Conservation (phyloP, 2,113 vertebrate species). For the Rhea pennata region DNA sequence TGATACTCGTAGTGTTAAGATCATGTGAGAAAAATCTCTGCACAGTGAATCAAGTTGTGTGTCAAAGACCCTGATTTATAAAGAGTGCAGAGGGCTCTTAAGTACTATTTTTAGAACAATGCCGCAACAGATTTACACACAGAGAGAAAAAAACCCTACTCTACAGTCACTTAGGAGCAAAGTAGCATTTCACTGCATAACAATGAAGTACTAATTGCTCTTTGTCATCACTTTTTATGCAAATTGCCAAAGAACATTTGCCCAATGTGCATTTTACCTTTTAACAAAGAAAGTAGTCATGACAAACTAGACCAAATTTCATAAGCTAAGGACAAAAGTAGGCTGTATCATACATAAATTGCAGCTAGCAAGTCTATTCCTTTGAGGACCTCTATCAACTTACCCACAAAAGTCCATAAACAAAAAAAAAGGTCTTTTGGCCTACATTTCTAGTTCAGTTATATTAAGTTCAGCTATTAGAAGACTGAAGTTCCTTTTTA, state of each 20-base stretch:
- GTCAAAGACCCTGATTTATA: constrained; percentile 78
- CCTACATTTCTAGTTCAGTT: background rate
- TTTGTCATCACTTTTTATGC: constrained; percentile 84
- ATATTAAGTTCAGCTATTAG: constrained; percentile 29
- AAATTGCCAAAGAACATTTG: constrained; percentile 77
- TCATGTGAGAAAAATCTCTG: constrained; percentile 48
- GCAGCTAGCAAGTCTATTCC: constrained; percentile 56
- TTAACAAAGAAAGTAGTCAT: constrained; percentile 79
- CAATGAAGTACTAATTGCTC: constrained; percentile 83
- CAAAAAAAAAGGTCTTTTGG: background rate
- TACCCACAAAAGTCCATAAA: constrained; percentile 18
- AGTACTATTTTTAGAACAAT: constrained; percentile 82
- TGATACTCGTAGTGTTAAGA: constrained; percentile 51
- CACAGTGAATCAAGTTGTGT: constrained; percentile 39
- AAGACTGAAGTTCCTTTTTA: constrained; percentile 27
- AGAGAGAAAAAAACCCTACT: constrained; percentile 49
- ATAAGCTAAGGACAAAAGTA: constrained; percentile 70
- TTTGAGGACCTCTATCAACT: constrained; percentile 39
- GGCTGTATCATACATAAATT: constrained; percentile 65
- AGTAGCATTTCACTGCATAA: constrained; percentile 81
- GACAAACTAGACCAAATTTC: constrained; percentile 76
- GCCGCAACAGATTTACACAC: constrained; percentile 75
- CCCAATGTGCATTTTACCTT: constrained; percentile 80
- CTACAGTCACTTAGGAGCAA: constrained; percentile 78
- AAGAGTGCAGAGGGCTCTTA: constrained; percentile 78